These are phyloP conservation scores for Python bivittatus DNA, from an alignment of 2,113 vertebrate genomes.

Conservation along the genomic window DNA sequence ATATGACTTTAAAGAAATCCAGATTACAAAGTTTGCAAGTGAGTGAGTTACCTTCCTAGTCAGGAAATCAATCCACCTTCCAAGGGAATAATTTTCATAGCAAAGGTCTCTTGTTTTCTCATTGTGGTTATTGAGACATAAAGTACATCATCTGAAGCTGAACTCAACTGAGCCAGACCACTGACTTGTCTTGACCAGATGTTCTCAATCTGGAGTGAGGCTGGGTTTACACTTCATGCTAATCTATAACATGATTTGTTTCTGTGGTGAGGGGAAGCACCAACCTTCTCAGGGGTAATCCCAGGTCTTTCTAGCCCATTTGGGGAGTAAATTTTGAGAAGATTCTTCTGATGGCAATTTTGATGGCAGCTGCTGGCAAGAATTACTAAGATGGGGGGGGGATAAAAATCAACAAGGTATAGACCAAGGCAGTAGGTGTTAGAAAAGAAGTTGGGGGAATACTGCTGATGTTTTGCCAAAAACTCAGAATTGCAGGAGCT, in stretches of 20 bases:
- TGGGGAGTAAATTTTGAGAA: background rate
- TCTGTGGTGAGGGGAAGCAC: background rate
- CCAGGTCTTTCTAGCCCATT: background rate
- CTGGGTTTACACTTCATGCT: background rate
- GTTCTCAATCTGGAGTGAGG: background rate
- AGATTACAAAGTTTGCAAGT: constrained; percentile 58
- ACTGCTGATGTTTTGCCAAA: background rate
- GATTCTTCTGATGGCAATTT: background rate
- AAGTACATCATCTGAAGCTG: background rate
- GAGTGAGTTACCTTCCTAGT: constrained; percentile 47
- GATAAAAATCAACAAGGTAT: background rate
- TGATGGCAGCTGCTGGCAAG: background rate
- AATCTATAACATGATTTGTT: background rate
- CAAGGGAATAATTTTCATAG: constrained; percentile 38
- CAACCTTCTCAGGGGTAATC: background rate
- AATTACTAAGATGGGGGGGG: too few relatives aligned
- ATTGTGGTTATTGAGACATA: background rate
- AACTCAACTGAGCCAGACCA: background rate
- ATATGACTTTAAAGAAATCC: constrained; percentile 65
- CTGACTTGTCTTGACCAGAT: background rate
- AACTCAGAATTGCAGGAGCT: background rate
- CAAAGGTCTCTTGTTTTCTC: background rate
- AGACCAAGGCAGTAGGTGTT: background rate
- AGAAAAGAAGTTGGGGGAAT: too few relatives aligned
- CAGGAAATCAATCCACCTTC: constrained; percentile 48